Percentiles rank a stretch among this genome's conserved stretches.
phyloP scores from a whole-genome alignment of 2,888 invertebrate genomes.

The Dasysyrphus tricinctus region DNA sequence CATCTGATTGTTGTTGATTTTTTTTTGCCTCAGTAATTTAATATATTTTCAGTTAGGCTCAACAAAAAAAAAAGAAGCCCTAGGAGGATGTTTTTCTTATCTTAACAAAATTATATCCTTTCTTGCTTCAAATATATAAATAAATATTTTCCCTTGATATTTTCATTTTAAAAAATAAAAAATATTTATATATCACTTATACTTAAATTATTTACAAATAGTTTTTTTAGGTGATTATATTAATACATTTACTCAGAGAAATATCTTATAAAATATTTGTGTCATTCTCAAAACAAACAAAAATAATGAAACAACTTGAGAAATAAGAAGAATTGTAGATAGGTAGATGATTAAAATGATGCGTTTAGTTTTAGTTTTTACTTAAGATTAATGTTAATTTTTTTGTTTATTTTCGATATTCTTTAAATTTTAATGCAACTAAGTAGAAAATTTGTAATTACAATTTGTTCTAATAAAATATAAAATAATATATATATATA shows the following conservation, averaged over 20 bases:
- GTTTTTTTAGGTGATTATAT: constrained; percentile 5
- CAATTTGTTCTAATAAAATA: constrained; percentile 59
- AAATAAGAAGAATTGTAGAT: not conserved
- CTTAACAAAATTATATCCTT: not conserved
- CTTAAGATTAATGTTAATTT: not conserved
- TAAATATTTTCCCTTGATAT: constrained; percentile 48
- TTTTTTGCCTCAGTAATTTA: not conserved
- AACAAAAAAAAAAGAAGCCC: not conserved
- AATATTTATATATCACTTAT: constrained; percentile 20
- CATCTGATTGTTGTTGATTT: constrained; percentile 16
- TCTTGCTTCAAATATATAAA: not conserved
- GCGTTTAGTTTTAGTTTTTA: constrained; percentile 17
- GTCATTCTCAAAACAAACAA: constrained; percentile 5
- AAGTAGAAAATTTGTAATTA: constrained; percentile 16
- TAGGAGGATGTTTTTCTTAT: constrained; percentile 12
- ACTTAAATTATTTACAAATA: constrained; percentile 34
- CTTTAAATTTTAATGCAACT: constrained; percentile 27
- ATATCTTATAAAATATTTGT: constrained; percentile 4
- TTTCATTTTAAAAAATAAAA: constrained; percentile 10
- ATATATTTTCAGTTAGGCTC: not conserved
- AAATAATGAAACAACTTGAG: not conserved
- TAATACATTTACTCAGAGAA: constrained; percentile 24
- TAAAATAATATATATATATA: constrained; percentile 54
- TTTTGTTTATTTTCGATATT: not conserved
- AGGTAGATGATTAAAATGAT: not conserved